These are phyloP conservation scores for Plagodis pulveraria DNA, from an alignment of 2,888 invertebrate genomes.

Conservation along the genomic window DNA sequence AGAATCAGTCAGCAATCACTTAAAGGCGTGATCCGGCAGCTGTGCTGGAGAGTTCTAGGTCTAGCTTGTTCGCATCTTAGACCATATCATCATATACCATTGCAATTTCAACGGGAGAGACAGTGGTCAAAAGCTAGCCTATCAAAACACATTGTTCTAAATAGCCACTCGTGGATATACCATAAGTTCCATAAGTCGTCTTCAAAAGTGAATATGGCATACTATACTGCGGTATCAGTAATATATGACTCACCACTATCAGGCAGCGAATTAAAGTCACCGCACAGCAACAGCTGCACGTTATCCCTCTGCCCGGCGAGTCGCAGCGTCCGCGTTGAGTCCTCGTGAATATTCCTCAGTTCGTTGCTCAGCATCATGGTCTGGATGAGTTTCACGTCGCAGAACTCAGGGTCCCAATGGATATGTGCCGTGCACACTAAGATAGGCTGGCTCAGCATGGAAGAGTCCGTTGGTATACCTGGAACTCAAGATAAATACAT, in stretches of 20 bases:
- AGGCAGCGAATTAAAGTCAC: constrained; percentile 99
- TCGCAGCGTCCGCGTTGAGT: constrained; percentile 92
- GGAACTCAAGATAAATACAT: constrained; percentile 28
- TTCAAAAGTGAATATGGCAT: no score
- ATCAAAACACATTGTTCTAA: no score
- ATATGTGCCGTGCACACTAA: constrained; percentile 99
- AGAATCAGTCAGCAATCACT: no score
- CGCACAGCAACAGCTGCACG: constrained; percentile 97
- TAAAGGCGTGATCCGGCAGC: no score
- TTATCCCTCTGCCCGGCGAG: constrained; percentile 89
- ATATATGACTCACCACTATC: constrained; percentile 89
- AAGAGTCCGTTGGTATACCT: constrained; percentile 90
- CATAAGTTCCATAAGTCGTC: no score
- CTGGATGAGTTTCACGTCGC: constrained; percentile 99
- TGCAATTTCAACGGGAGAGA: no score
- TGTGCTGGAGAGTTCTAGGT: no score
- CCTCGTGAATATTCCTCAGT: constrained; percentile 93
- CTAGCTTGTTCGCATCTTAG: no score
- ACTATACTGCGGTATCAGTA: no score
- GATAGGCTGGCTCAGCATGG: constrained; percentile 92
- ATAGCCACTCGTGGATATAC: no score
- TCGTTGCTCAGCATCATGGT: constrained; percentile 99
- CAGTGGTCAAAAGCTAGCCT: no score
- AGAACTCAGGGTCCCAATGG: constrained; percentile 99
- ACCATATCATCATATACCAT: no score